phyloP scores from a whole-genome alignment of 2,797 vertebrate species.

The Crocidura indochinensis region DNA sequence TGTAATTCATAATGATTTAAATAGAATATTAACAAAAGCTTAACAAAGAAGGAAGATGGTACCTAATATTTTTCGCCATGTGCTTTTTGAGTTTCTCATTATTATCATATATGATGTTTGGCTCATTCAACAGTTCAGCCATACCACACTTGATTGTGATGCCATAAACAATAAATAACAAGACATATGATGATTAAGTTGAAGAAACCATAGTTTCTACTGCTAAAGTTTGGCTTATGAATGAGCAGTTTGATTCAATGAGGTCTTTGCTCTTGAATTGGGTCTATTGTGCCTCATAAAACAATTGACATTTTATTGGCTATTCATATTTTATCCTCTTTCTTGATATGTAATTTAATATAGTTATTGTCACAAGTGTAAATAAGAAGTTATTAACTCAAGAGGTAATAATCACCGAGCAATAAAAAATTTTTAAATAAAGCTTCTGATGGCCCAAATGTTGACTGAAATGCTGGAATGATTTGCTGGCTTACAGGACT shows the following conservation, averaged over 20 bases:
- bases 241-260: constrained; percentile 35
- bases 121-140: constrained; percentile 31
- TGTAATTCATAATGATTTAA: too few species aligned
- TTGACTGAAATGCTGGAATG: background rate
- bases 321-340: constrained; percentile 68
- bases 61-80: constrained; percentile 61
- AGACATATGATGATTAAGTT: constrained; percentile 54
- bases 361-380: background rate
- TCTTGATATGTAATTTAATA: constrained; percentile 65
- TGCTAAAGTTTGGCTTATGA: background rate
- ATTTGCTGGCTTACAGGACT: too few species aligned
- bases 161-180: constrained; percentile 71
- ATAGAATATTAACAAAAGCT: too few species aligned
- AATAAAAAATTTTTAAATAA: constrained; percentile 50
- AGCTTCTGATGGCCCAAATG: constrained; percentile 2
- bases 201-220: constrained; percentile 1
- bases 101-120: constrained; percentile 24
- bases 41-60: background rate
- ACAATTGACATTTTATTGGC: constrained; percentile 61
- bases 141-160: constrained; percentile 70
- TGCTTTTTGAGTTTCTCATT: constrained; percentile 21
- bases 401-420: background rate
- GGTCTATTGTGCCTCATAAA: constrained; percentile 53
- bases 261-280: constrained; percentile 61
- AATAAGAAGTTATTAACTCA: constrained; percentile 49